Conservation (phyloP, 2,888 invertebrate genomes). For the Desoria tigrina region DNA sequence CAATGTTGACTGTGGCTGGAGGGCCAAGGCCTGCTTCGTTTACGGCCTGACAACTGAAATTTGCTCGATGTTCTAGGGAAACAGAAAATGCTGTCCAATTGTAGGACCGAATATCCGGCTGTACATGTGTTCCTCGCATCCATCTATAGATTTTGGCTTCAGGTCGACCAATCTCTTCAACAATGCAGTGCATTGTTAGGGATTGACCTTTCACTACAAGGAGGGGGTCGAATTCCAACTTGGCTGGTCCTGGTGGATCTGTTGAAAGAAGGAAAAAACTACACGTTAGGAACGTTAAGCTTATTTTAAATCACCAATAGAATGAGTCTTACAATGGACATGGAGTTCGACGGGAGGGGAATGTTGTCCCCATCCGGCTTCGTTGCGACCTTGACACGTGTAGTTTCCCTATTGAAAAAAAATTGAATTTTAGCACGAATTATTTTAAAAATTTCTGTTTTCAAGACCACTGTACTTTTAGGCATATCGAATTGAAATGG, state of each 20-base stretch:
- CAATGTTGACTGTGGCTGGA: constrained; percentile 68
- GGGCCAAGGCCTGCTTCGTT: constrained; percentile 81
- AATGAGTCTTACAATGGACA: constrained; percentile 74
- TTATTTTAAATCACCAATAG: no score
- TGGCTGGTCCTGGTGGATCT: constrained; percentile 85
- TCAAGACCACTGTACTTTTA: no score
- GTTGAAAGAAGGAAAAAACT: constrained; percentile 33
- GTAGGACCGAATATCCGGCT: constrained; percentile 73
- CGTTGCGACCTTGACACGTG: constrained; percentile 85
- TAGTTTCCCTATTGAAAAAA: no score
- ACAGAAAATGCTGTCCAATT: constrained; percentile 81
- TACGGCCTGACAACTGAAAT: constrained; percentile 84
- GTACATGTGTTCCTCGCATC: constrained; percentile 74
- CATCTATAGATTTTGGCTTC: constrained; percentile 68
- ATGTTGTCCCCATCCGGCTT: constrained; percentile 82
- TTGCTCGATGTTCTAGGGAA: constrained; percentile 79
- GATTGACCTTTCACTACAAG: constrained; percentile 79
- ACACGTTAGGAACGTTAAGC: constrained; percentile 3
- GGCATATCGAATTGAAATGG: no score
- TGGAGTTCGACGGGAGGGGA: constrained; percentile 76
- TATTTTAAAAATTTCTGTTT: no score
- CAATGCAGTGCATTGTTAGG: constrained; percentile 79
- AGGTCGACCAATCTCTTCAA: constrained; percentile 81
- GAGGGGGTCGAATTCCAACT: constrained; percentile 71
- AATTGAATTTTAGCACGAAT: no score